A percentile compares a stretch with the other conserved stretches of the same genome.
Evolutionary conservation across 2,888 invertebrate genomes (phyloP).

Genomic region (Trissolcus brochymenae): DNA sequence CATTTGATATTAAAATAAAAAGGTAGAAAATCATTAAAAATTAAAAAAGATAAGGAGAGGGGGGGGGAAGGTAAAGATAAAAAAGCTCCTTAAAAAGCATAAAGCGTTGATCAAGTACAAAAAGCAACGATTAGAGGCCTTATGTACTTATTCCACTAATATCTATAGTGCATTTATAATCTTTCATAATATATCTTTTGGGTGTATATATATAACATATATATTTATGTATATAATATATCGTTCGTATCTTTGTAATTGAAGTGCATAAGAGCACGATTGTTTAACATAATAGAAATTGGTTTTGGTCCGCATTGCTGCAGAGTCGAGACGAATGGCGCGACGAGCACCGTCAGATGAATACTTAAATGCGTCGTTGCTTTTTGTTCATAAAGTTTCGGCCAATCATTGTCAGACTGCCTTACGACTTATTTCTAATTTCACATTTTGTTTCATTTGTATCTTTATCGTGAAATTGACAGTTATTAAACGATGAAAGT

Average conservation of each 20-base stretch:
- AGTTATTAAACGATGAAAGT: neutral
- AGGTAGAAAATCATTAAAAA: neutral
- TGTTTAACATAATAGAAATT: slow-evolving; percentile 62
- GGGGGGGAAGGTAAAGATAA: slow-evolving; percentile 55
- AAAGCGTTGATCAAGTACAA: slow-evolving; percentile 75
- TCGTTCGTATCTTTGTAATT: slow-evolving; percentile 62
- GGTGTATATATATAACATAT: slow-evolving; percentile 60
- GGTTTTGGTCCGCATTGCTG: slow-evolving; percentile 67
- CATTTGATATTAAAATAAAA: neutral
- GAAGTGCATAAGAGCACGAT: slow-evolving; percentile 61
- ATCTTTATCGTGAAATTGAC: no score
- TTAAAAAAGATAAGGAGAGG: neutral
- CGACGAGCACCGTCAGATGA: slow-evolving; percentile 58
- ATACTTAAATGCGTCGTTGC: slow-evolving; percentile 7
- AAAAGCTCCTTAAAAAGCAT: slow-evolving; percentile 62
- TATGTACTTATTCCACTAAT: slow-evolving; percentile 71
- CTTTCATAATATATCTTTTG: slow-evolving; percentile 64
- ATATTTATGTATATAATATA: slow-evolving; percentile 52
- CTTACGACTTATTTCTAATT: slow-evolving; percentile 56
- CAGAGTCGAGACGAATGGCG: slow-evolving; percentile 68
- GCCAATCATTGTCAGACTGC: slow-evolving; percentile 61
- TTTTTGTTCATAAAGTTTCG: slow-evolving; percentile 58
- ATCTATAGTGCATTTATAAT: slow-evolving; percentile 71
- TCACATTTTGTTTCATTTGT: no score
- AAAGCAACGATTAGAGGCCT: slow-evolving; percentile 76